A percentile compares a stretch with the other conserved stretches of the same genome.
Evolutionary conservation across 2,113 vertebrate genomes (phyloP).

Genomic region (Psilopsiagon aurifrons): DNA sequence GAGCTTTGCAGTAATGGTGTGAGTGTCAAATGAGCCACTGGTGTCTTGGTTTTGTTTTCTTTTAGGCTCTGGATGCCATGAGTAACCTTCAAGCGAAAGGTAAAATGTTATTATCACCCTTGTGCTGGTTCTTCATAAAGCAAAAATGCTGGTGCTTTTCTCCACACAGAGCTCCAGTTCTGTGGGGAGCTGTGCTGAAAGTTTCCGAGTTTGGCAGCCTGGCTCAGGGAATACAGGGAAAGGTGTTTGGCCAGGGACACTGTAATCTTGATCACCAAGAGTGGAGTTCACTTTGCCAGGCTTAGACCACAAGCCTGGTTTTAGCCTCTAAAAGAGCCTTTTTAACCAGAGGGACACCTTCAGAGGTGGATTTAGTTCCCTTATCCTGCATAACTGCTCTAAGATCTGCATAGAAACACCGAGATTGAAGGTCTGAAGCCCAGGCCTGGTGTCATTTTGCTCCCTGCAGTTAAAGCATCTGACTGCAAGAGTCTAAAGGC

Average conservation of each 20-base stretch:
- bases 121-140: neutral
- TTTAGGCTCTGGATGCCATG: conserved; percentile 40
- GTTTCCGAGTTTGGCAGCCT: neutral
- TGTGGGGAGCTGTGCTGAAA: neutral
- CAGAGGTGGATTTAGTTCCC: neutral
- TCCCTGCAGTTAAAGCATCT: neutral
- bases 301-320: neutral
- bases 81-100: conserved; percentile 23
- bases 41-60: conserved; percentile 37
- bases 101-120: neutral
- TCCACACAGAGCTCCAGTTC: neutral
- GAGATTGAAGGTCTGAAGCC: neutral
- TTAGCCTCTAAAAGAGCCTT: neutral
- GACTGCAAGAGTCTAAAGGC: neutral
- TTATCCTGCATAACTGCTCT: neutral
- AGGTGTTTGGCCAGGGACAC: neutral
- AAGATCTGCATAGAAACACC: neutral
- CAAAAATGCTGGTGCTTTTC: neutral
- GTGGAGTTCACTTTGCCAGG: neutral
- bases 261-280: neutral
- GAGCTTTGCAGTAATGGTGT: neutral
- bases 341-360: neutral
- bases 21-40: neutral
- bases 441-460: neutral
- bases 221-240: neutral